Conservation (phyloP, 2,797 vertebrate species). For the Prionace glauca region DNA sequence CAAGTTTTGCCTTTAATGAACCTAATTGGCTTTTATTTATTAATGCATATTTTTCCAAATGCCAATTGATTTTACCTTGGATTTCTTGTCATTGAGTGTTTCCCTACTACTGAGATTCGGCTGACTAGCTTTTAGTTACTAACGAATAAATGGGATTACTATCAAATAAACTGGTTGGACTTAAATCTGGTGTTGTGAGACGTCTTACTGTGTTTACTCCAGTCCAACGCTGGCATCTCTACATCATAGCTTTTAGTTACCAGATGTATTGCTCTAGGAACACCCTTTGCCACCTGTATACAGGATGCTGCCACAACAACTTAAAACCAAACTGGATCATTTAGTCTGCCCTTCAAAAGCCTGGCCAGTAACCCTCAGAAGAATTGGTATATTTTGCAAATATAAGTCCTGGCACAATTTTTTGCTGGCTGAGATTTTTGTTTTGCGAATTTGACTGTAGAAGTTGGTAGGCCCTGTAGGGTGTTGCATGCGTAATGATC, state of each 20-base stretch:
- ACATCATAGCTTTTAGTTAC: no score
- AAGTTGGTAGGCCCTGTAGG: neutral
- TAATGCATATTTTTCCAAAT: neutral
- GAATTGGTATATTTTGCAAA: neutral
- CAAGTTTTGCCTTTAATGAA: neutral
- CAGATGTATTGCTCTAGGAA: neutral
- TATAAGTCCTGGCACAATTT: neutral
- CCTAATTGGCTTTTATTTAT: neutral
- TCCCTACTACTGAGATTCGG: neutral
- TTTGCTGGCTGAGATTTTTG: neutral
- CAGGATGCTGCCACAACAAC: neutral
- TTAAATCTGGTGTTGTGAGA: no score
- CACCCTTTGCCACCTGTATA: neutral
- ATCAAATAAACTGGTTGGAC: no score
- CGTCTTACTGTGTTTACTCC: no score
- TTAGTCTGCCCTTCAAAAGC: neutral
- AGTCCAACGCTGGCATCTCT: no score
- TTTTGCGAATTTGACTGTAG: neutral
- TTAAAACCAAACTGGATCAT: neutral
- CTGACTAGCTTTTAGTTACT: neutral
- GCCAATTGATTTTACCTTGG: neutral
- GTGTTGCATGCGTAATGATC: constrained; percentile 4
- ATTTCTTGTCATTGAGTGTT: neutral
- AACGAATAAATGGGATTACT: no score
- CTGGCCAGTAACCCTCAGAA: neutral